Base-by-base conservation (phyloP, 2,113 vertebrate species). In the Pholis gunnellus region DNA sequence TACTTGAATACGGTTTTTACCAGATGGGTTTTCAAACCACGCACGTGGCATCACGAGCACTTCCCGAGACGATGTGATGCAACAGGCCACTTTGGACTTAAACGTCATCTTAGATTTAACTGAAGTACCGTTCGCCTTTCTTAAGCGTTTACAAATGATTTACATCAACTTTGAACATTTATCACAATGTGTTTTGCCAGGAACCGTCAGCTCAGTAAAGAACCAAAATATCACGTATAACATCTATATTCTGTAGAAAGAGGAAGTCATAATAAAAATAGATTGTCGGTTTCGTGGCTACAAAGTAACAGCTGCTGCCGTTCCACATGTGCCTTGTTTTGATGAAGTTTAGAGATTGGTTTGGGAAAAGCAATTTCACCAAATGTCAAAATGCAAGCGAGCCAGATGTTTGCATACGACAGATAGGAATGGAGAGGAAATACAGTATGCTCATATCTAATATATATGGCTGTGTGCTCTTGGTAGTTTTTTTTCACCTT, bases 321-420 rank as follows among this genome's bases (percentile, higher is more conserved):
- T 56, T 69, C 42, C 59, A 31, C 42, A 61, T 66, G 75, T n/a
- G 61, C 66, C 48, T 38, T 18, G 29, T 50, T 79, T 69, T 82
- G 70, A 92, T 90, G 64, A 87, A 78, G 76, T 89, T 85, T 48
- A 59, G 72, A 85, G 76, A 92, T 87, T 70, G 84, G 40, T 71
- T 83, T 36, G 42, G 78, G 66, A 82, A 85, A 88, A 90, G 77
- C 83, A 89, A 80, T 92, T 88, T 84, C 66, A 60, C 50, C 87
- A 88, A 90, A 93, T 87, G 89, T 91, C 90, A 90, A 75, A 78
- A 66, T 0, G 29, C 27, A 75, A 72, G 63, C 15, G 60, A 78
- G 83, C 54, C 70, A 83, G 20, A 68, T 78, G 86, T 88, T 86
- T 86, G 64, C 82, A 79, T 70, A 36, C 27, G 85, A 81, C 60